phyloP scores from a whole-genome alignment of 1,140 invertebrate genomes.

The Mercenaria mercenaria region DNA sequence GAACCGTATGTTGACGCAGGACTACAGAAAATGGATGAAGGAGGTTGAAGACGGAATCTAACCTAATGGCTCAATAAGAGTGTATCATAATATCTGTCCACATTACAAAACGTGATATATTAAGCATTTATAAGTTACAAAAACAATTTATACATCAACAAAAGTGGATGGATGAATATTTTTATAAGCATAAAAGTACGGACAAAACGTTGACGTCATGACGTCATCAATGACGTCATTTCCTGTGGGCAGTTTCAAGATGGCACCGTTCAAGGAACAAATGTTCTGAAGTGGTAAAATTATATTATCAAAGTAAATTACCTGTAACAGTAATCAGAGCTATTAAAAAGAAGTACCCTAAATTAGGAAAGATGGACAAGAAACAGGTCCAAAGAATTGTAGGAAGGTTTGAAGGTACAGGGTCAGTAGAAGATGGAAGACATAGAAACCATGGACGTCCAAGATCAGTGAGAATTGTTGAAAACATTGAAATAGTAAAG shows the following conservation, averaged over 20 bases:
- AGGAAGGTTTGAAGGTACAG: slow-evolving; percentile 11
- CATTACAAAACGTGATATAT: too few species aligned
- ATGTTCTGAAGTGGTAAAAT: slow-evolving; percentile 14
- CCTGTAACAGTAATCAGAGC: slow-evolving; percentile 9
- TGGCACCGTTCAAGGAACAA: slow-evolving; percentile 10
- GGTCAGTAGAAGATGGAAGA: neutral
- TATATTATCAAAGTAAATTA: slow-evolving; percentile 15
- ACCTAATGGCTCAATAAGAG: too few species aligned
- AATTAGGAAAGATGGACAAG: neutral
- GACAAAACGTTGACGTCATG: too few species aligned
- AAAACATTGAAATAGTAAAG: slow-evolving; percentile 19
- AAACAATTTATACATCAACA: too few species aligned
- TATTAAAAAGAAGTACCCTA: neutral
- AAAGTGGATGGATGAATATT: too few species aligned
- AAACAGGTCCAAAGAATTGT: slow-evolving; percentile 18
- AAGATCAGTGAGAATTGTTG: neutral
- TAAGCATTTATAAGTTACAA: too few species aligned
- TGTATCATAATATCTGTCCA: too few species aligned
- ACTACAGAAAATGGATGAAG: too few species aligned
- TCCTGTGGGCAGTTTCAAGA: neutral
- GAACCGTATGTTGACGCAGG: too few species aligned
- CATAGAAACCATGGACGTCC: slow-evolving; percentile 14
- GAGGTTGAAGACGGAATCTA: too few species aligned
- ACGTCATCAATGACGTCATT: too few species aligned
- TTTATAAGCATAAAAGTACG: too few species aligned